phyloP scores from a whole-genome alignment of 2,113 vertebrate genomes.

The Nerophis ophidion region DNA sequence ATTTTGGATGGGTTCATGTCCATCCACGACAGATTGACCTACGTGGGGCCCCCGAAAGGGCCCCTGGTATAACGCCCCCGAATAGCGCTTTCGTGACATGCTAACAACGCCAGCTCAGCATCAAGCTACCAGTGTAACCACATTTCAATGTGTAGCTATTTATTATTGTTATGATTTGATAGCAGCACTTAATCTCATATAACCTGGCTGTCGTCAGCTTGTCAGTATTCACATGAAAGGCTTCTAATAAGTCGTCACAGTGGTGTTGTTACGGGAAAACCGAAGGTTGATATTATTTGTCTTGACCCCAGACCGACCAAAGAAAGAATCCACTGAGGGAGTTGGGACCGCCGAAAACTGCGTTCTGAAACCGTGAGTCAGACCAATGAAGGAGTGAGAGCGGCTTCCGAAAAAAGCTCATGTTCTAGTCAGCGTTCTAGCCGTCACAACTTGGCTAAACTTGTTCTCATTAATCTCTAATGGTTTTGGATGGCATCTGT shows the following conservation, averaged over 20 bases:
- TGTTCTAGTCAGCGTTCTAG: not conserved
- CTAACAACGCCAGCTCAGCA: conserved; percentile 55
- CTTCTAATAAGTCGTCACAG: conserved; percentile 49
- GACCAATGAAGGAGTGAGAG: not conserved
- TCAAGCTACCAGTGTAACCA: conserved; percentile 42
- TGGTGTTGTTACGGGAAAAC: conserved; percentile 54
- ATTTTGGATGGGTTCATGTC: conserved; percentile 39
- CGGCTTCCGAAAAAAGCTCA: not conserved
- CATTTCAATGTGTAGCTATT: conserved; percentile 60
- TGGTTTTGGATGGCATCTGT: not conserved
- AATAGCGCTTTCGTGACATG: conserved; percentile 60
- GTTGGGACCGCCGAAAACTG: too few species aligned
- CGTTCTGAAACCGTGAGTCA: too few species aligned
- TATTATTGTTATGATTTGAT: conserved; percentile 66
- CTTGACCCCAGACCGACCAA: not conserved
- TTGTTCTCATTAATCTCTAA: not conserved
- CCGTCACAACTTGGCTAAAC: not conserved
- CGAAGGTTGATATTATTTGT: conserved; percentile 18
- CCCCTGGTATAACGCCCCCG: conserved; percentile 35
- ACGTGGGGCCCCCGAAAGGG: conserved; percentile 6
- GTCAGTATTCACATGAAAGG: conserved; percentile 36
- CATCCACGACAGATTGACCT: conserved; percentile 15
- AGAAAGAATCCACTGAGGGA: not conserved
- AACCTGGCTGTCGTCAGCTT: conserved; percentile 55
- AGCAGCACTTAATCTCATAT: conserved; percentile 57